phyloP scores from a whole-genome alignment of 1,140 invertebrate species.

The Drosophila kikkawai region DNA sequence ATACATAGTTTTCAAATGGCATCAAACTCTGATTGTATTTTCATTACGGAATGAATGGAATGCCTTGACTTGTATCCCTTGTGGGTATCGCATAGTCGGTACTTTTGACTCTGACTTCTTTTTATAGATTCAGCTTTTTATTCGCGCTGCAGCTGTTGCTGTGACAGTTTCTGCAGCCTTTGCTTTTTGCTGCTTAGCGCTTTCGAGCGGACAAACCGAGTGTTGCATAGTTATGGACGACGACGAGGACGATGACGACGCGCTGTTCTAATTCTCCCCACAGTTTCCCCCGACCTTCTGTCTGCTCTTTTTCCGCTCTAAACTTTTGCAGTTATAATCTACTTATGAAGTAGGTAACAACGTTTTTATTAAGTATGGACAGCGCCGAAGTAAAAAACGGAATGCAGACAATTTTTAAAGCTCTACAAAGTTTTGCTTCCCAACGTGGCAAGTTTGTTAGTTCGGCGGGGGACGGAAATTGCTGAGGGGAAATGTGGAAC shows the following conservation, averaged over 20 bases:
- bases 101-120: not conserved
- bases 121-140: constrained; percentile 28
- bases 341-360: constrained; percentile 70
- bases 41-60: not conserved
- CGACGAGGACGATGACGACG: constrained; percentile 4
- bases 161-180: constrained; percentile 47
- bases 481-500: not conserved
- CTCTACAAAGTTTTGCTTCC: constrained; percentile 19
- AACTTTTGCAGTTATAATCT: constrained; percentile 72
- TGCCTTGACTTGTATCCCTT: not conserved
- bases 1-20: no score
- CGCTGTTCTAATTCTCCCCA: constrained; percentile 43
- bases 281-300: constrained; percentile 16
- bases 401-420: constrained; percentile 46
- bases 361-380: constrained; percentile 61
- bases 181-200: constrained; percentile 52
- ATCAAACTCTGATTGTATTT: no score
- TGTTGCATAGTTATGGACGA: constrained; percentile 62
- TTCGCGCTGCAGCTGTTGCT: constrained; percentile 29
- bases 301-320: constrained; percentile 32
- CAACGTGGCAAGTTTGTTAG: constrained; percentile 31
- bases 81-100: constrained; percentile 11
- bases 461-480: not conserved
- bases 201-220: constrained; percentile 59
- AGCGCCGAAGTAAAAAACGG: constrained; percentile 12